Evolutionary conservation across 2,113 vertebrate species (phyloP), one percentile per base, ranked within the genome.

Genomic region (Cyprinodon brontotheroides): DNA sequence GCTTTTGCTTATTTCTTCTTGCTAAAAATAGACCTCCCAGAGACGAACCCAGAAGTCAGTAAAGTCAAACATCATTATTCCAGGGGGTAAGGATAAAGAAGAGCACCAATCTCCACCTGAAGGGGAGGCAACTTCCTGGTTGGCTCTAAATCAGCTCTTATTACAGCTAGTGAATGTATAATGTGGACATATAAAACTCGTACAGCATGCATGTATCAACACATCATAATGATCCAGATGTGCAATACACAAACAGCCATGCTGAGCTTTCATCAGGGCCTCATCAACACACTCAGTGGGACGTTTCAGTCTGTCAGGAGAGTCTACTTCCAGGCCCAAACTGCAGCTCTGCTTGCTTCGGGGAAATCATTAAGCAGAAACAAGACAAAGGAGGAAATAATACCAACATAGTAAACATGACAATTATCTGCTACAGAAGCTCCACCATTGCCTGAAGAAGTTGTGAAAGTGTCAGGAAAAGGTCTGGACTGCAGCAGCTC

Each of bases 1-100:
- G 53, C 73, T 41, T 79, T 77, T 69, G 65, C 64, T 67, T 38
- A 75, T 79, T 82, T 77, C 72, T 57, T 69, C 68, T 77, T 85
- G 69, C 66, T 2, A 40, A 69, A 90, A 85, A 88, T 78, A 77
- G 70, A 73, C 77, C 73, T 83, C 39, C 10, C 70, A 66, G 67
- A 81, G 70, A 80, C 85, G 78, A 84, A 74, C 83, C 86, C 80
- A 75, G 74, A 77, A 50, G 71, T 62, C 66, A 84, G 78, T 84
- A 64, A 85, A 73, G 84, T 84, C 81, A 85, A 85, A 86, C 83
- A 75, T 87, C 79, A 81, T 89, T 79, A 86, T 81, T 87, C 78
- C 61, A 57, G 72, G 3, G 60, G 72, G 84, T 77, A 86, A 88
- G 84, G 84, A 83, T 80, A 80, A 79, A 74, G 85, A 87, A 72